A percentile compares a stretch with the other conserved stretches of the same genome.
phyloP scores from a whole-genome alignment of 2,888 invertebrate genomes.

The Tupiocoris notatus region DNA sequence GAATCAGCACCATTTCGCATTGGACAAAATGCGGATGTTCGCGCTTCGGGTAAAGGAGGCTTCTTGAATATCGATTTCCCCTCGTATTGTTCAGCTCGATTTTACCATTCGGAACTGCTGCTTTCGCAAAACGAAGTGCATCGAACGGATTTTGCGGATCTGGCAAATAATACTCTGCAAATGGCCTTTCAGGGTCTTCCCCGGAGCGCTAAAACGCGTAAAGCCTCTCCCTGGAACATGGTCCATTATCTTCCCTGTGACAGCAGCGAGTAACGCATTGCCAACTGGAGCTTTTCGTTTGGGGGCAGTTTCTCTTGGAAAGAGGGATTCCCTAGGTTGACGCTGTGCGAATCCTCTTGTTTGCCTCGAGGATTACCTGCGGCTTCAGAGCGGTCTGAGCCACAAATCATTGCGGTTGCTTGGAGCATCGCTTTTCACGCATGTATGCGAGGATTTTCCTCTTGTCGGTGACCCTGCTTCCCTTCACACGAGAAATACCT shows the following conservation, averaged over 20 bases:
- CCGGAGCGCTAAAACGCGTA: not conserved
- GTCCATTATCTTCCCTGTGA: not conserved
- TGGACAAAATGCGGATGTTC: no score
- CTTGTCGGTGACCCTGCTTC: no score
- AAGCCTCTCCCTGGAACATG: not conserved
- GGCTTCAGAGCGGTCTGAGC: not conserved
- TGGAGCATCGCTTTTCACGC: not conserved
- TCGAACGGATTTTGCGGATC: no score
- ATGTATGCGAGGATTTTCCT: no score
- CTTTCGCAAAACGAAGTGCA: no score
- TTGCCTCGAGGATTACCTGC: not conserved
- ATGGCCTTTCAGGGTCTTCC: not conserved
- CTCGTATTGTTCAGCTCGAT: no score
- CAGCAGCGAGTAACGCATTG: not conserved
- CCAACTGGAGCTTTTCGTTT: not conserved
- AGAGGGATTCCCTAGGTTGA: not conserved
- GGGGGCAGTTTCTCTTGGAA: not conserved
- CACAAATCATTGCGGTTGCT: not conserved
- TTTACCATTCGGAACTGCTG: no score
- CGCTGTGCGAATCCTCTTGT: not conserved
- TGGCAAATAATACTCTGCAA: not conserved
- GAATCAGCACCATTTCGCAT: no score
- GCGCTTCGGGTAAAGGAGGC: no score
- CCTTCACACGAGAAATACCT: no score
- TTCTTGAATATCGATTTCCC: no score